A percentile compares a stretch with the other conserved stretches of the same genome.
Evolutionary conservation across 37 sponge, comb jelly and placozoan species (phyloP).

Genomic region (Halisarca cf. caerulea): DNA sequence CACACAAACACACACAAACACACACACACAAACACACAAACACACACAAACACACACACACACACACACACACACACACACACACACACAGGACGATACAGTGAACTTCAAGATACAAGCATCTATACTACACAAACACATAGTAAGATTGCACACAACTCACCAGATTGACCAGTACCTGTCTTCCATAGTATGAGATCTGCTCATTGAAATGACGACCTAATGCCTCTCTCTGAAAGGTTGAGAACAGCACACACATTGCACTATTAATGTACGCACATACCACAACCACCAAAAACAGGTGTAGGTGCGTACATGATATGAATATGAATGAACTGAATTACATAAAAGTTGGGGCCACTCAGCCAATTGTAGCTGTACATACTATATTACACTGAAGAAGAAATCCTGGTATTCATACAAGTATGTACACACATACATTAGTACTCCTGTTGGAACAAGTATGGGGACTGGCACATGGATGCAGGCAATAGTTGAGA

Average conservation of each 20-base stretch:
- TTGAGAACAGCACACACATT: slow-evolving; percentile 6
- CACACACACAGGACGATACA: neutral
- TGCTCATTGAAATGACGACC: slow-evolving; percentile 87
- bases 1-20: too few species aligned
- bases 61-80: neutral
- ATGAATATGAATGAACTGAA: too few species aligned
- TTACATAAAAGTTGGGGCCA: too few species aligned
- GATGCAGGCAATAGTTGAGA: neutral
- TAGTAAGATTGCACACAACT: neutral
- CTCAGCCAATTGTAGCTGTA: too few species aligned
- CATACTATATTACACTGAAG: too few species aligned
- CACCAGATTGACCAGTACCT: slow-evolving; percentile 76
- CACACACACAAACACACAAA: too few species aligned
- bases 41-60: too few species aligned
- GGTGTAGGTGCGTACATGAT: neutral
- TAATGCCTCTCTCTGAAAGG: slow-evolving; percentile 56
- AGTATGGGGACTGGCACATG: too few species aligned
- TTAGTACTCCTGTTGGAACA: too few species aligned
- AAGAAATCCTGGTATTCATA: too few species aligned
- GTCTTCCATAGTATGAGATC: slow-evolving; percentile 76
- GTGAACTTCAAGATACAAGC: neutral
- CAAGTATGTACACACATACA: too few species aligned
- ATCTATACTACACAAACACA: neutral
- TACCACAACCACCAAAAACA: neutral
- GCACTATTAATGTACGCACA: neutral